These are phyloP conservation scores for Jacana jacana DNA, from an alignment of 2,113 vertebrate species.

Conservation along the genomic window DNA sequence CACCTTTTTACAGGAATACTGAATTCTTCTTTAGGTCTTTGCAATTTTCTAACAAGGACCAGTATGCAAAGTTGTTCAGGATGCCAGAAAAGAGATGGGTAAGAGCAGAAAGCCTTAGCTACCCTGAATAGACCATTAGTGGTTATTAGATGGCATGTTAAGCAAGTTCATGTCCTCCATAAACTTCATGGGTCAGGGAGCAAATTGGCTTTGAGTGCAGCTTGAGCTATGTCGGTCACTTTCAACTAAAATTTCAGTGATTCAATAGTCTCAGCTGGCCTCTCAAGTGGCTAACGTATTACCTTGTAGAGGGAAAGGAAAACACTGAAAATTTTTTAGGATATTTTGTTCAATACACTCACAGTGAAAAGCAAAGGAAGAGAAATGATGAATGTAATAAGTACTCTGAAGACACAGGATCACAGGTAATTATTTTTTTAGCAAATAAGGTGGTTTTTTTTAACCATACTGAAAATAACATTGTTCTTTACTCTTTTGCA, in stretches of 20 bases:
- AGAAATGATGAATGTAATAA: neutral
- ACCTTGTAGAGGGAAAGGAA: neutral
- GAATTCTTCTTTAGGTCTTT: neutral
- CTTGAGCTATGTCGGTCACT: neutral
- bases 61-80: neutral
- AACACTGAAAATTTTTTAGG: neutral
- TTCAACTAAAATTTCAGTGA: neutral
- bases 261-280: neutral
- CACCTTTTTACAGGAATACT: neutral
- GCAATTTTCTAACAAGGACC: neutral
- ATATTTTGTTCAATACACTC: neutral
- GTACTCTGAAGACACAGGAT: neutral
- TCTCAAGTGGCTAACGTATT: neutral
- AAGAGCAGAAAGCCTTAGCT: neutral
- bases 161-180: neutral
- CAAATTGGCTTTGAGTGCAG: neutral
- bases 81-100: neutral
- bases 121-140: neutral
- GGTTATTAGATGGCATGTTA: neutral
- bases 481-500: constrained; percentile 1
- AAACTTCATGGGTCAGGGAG: neutral
- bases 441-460: neutral
- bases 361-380: neutral
- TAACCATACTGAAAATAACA: constrained; percentile 22
- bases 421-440: neutral